Evolutionary conservation across 2,113 vertebrate genomes (phyloP), one percentile per base, ranked within the genome.

Genomic region (Brachionichthys hirsutus): DNA sequence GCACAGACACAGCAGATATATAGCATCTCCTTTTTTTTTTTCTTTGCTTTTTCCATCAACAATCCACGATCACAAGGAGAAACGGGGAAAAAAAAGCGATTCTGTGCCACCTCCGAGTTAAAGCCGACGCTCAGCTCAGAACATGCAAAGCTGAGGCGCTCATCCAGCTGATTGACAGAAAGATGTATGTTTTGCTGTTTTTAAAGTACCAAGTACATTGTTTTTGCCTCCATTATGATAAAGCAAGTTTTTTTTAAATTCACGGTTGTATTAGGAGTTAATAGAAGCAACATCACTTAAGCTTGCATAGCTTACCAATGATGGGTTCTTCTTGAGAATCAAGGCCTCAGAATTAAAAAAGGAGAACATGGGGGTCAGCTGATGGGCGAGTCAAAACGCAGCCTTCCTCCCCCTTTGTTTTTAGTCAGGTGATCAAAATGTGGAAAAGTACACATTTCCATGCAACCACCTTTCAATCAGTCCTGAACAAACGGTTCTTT

Each of bases 381-480:
- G 52, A 35, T 17, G 38, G 8, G n/a, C 5, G 12, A 41, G 38
- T 67, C 44, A 62, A 44, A 49, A 52, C 53, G 56, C 1, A 43
- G 3, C 13, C 10, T 13, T 5, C 8, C 6, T 11, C 18, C 42
- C 42, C 8, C 8, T 40, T 66, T 56, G 17, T 46, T 81, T 44
- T 55, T 44, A 19, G 44, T 62, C 54, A 43, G 24, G 38, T 34
- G 14, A 18, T 44, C 36, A 59, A 52, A 55, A 44, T 13, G 24
- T 46, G n/a, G 16, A 62, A 57, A 24, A 70, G 17, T 47, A 69
- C 60, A 61, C 35, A 52, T 72, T 66, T 66, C 16, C 74, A 75
- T 82, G 84, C 86, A 85, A 75, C 56, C 66, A 54, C 16, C 8
- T 49, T 46, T 64, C 56, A 43, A 66, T 19, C 48, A 40, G 14